phyloP scores from a whole-genome alignment of 2,888 invertebrate species.

The Drosophila kanekoi region DNA sequence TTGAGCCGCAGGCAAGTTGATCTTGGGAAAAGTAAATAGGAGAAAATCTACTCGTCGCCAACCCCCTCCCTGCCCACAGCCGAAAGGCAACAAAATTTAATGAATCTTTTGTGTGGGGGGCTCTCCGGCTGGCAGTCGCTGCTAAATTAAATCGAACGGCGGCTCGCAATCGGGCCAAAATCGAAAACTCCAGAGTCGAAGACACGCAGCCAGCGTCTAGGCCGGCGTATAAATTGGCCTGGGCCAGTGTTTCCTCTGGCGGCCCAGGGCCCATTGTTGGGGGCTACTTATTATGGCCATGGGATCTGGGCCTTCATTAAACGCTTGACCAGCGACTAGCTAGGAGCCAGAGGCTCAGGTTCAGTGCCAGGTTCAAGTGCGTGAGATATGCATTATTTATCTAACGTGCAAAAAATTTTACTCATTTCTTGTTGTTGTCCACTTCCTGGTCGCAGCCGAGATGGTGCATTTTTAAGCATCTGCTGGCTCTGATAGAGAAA shows the following conservation, averaged over 20 bases:
- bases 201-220: constrained; percentile 48
- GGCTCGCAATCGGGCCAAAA: constrained; percentile 69
- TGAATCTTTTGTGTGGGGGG: constrained; percentile 64
- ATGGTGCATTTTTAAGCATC: constrained; percentile 17
- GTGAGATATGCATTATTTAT: constrained; percentile 85
- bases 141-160: constrained; percentile 69
- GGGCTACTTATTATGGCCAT: constrained; percentile 67
- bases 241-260: constrained; percentile 12
- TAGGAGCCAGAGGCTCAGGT: constrained; percentile 26
- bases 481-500: constrained; percentile 51
- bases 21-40: constrained; percentile 78
- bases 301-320: constrained; percentile 77
- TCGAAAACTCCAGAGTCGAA: constrained; percentile 47
- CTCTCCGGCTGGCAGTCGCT: constrained; percentile 31
- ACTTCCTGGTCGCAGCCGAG: constrained; percentile 64
- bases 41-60: constrained; percentile 29
- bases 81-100: constrained; percentile 51
- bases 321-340: constrained; percentile 31
- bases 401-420: constrained; percentile 67
- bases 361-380: constrained; percentile 69
- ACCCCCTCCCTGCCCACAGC: background rate
- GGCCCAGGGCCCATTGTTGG: constrained; percentile 39
- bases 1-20: constrained; percentile 58
- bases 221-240: constrained; percentile 69
- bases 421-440: constrained; percentile 43